Evolutionary conservation across 2,113 vertebrate genomes (phyloP).

Genomic region (Falco punctatus): DNA sequence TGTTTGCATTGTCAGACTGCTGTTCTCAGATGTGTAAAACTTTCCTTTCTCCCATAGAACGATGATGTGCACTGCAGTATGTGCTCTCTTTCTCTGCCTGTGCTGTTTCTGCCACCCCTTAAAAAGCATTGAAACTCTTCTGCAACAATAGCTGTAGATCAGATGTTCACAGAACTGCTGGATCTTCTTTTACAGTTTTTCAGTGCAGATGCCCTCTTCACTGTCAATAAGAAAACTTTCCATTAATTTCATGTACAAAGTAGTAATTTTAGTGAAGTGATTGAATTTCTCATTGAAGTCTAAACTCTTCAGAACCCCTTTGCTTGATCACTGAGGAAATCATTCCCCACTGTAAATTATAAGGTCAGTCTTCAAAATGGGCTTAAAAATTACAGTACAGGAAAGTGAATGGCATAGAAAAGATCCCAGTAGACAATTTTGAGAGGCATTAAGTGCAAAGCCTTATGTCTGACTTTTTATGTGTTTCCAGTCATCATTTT

Average conservation of each 20-base stretch:
- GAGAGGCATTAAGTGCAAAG: neutral
- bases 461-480: neutral
- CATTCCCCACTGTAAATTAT: neutral
- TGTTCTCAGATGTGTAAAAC: neutral
- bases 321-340: neutral
- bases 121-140: neutral
- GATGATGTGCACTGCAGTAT: neutral
- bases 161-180: neutral
- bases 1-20: neutral
- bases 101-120: neutral
- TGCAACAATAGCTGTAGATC: neutral
- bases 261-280: neutral
- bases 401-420: neutral
- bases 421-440: neutral
- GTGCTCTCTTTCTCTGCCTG: neutral
- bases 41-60: neutral
- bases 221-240: neutral
- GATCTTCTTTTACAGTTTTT: neutral
- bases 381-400: neutral
- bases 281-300: neutral
- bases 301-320: neutral
- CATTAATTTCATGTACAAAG: neutral
- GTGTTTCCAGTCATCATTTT: neutral
- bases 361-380: neutral
- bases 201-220: neutral